Conservation (phyloP, 2,888 invertebrate genomes). For the Epistrophella euchroma region DNA sequence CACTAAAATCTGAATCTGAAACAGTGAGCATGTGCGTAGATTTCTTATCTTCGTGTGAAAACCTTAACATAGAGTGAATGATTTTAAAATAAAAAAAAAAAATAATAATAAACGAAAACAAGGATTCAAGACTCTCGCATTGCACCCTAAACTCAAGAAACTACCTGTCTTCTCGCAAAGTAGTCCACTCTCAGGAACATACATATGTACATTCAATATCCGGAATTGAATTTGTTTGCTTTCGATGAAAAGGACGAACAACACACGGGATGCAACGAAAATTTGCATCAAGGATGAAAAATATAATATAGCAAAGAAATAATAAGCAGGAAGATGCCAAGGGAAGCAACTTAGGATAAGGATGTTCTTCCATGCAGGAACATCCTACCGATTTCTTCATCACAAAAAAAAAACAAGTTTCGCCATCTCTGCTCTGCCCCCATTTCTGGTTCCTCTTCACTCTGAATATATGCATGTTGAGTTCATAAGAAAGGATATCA, state of each 20-base stretch:
- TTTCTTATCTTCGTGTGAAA: conserved; percentile 74
- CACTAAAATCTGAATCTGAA: conserved; percentile 46
- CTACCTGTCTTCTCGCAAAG: conserved; percentile 54
- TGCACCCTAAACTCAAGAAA: conserved; percentile 61
- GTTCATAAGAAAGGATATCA: conserved; percentile 22
- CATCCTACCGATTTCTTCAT: conserved; percentile 69
- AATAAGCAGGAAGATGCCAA: conserved; percentile 34
- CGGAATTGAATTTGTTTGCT: conserved; percentile 71
- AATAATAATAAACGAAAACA: not conserved
- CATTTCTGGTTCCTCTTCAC: conserved; percentile 27
- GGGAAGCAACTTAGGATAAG: conserved; percentile 67
- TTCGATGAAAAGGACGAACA: conserved; percentile 32
- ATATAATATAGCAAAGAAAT: conserved; percentile 24
- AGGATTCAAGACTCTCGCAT: conserved; percentile 47
- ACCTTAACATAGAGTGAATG: conserved; percentile 37
- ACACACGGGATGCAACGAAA: conserved; percentile 37
- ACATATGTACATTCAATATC: conserved; percentile 52
- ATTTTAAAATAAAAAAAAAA: conserved; percentile 12
- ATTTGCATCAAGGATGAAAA: conserved; percentile 67
- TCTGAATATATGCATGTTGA: conserved; percentile 54
- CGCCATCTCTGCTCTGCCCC: conserved; percentile 2
- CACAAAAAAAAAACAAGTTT: conserved; percentile 42
- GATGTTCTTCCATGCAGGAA: conserved; percentile 64
- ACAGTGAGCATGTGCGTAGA: conserved; percentile 66
- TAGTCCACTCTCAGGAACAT: conserved; percentile 17